Evolutionary conservation across 2,113 vertebrate genomes (phyloP).

Genomic region (Cinclus cinclus): DNA sequence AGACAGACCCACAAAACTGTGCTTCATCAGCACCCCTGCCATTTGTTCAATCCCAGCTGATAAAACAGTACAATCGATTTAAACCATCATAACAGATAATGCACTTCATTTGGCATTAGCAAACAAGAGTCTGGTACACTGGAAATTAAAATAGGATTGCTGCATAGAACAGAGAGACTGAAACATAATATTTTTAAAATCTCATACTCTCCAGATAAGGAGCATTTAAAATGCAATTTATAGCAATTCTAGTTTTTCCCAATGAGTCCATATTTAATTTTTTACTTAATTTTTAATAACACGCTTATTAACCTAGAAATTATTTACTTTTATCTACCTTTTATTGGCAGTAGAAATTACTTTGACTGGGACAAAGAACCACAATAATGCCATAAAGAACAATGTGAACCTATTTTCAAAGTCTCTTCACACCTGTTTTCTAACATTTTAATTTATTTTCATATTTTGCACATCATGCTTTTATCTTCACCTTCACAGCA

Average conservation of each 20-base stretch:
- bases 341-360: not conserved
- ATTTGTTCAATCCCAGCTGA: slow-evolving; percentile 18
- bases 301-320: not conserved
- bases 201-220: not conserved
- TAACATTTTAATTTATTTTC: slow-evolving; percentile 1
- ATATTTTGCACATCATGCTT: not conserved
- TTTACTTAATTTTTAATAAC: not conserved
- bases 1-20: not conserved
- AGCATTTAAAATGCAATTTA: slow-evolving; percentile 30
- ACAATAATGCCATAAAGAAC: not conserved
- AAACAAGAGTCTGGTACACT: not conserved
- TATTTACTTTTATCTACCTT: slow-evolving; percentile 6
- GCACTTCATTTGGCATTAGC: not conserved
- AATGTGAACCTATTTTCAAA: not conserved
- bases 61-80: slow-evolving; percentile 47
- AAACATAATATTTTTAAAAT: not conserved
- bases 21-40: slow-evolving; percentile 20
- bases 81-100: slow-evolving; percentile 16
- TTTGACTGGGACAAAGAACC: not conserved
- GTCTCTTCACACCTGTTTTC: not conserved
- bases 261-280: not conserved
- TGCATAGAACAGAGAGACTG: not conserved
- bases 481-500: not conserved
- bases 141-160: slow-evolving; percentile 10
- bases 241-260: not conserved